A percentile compares a stretch with the other conserved stretches of the same genome.
phyloP scores from a whole-genome alignment of 1,140 invertebrate genomes.

The Diachasmimorpha longicaudata region DNA sequence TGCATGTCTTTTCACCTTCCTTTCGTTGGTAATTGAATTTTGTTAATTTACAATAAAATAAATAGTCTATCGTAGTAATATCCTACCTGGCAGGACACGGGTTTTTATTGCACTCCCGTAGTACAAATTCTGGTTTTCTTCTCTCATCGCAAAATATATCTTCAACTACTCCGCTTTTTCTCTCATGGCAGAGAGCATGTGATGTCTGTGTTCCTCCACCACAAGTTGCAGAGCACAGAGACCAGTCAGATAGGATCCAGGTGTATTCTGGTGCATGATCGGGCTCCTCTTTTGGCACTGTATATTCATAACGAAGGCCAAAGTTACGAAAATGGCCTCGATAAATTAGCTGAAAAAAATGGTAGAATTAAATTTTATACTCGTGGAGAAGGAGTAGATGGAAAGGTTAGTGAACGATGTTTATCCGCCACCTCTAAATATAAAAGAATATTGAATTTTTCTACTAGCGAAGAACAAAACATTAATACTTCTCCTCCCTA shows the following conservation, averaged over 20 bases:
- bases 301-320: conserved; percentile 84
- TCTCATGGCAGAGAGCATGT: conserved; percentile 71
- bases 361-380: background rate
- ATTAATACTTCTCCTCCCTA: no score
- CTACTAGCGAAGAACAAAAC: no score
- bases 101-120: conserved; percentile 72
- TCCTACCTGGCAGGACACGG: conserved; percentile 74
- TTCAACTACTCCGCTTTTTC: conserved; percentile 68
- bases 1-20: no score
- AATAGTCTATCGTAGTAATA: background rate
- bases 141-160: conserved; percentile 70
- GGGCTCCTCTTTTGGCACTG: conserved; percentile 70
- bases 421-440: no score
- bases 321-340: conserved; percentile 79
- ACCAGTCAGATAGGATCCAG: conserved; percentile 82
- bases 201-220: conserved; percentile 74
- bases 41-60: no score
- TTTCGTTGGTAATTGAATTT: no score
- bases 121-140: conserved; percentile 67
- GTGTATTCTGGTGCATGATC: conserved; percentile 68
- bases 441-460: no score
- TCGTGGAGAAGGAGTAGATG: no score
- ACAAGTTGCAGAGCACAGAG: conserved; percentile 79
- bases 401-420: no score
- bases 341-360: conserved; percentile 72